A percentile compares a stretch with the other conserved stretches of the same genome.
Evolutionary conservation across 2,113 vertebrate genomes (phyloP).

Genomic region (Peromyscus maniculatus): DNA sequence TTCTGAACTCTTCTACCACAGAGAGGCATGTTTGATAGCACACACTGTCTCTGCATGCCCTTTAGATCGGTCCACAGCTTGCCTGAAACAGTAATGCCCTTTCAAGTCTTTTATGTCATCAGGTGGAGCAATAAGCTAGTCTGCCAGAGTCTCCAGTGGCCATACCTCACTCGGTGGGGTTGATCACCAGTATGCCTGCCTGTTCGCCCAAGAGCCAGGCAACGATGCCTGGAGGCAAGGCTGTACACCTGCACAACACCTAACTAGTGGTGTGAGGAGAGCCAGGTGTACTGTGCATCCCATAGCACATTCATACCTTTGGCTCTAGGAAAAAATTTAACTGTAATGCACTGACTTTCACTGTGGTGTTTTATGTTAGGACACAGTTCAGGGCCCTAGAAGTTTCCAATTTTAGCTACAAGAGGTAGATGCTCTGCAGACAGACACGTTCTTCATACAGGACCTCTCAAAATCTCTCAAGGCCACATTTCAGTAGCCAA

Average conservation of each 20-base stretch:
- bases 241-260: fast-evolving
- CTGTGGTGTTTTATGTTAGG: not conserved
- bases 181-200: fast-evolving
- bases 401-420: not conserved
- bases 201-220: not conserved
- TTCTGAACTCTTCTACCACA: not conserved
- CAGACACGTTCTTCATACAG: not conserved
- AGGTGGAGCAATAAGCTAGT: not conserved
- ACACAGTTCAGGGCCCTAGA: not conserved
- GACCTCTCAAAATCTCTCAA: not conserved
- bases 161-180: not conserved
- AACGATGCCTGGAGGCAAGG: fast-evolving
- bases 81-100: not conserved
- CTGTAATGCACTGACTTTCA: not conserved
- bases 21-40: not conserved
- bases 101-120: too few species aligned
- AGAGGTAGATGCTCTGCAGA: not conserved
- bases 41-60: fast-evolving
- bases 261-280: fast-evolving
- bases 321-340: not conserved
- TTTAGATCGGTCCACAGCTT: too few species aligned
- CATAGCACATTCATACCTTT: fast-evolving
- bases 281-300: not conserved
- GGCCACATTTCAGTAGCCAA: not conserved
- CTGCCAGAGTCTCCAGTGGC: not conserved